Conservation (phyloP, 92 coral and sea anemone species). For the Meandrina meandrites region DNA sequence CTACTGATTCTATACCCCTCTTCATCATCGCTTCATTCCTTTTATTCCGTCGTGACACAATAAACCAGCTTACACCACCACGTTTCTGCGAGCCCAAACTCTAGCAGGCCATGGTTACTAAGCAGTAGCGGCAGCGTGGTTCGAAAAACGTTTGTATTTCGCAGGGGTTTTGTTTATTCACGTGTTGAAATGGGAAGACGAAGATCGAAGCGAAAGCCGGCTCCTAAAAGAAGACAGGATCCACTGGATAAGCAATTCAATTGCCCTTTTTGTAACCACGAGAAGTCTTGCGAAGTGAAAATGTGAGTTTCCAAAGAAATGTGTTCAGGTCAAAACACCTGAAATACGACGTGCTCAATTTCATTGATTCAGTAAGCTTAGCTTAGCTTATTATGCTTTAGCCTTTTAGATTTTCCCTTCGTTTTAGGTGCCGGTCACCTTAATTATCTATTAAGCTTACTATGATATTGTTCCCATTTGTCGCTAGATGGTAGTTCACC, state of each 20-base stretch:
- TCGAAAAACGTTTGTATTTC: not conserved
- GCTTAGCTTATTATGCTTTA: not conserved
- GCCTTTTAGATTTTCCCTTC: not conserved
- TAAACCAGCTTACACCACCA: not conserved
- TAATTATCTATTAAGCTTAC: not conserved
- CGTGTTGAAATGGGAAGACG: slow-evolving; percentile 84
- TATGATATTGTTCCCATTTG: not conserved
- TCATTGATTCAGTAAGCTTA: not conserved
- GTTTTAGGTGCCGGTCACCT: not conserved
- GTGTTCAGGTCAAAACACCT: not conserved
- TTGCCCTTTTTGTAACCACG: slow-evolving; percentile 99
- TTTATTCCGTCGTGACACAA: not conserved
- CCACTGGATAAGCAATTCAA: slow-evolving; percentile 95
- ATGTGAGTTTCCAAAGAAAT: slow-evolving; percentile 61
- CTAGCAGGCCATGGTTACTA: not conserved
- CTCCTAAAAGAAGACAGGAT: slow-evolving; percentile 85
- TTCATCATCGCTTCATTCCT: too few relatives aligned
- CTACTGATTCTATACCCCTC: too few relatives aligned
- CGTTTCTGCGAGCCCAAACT: not conserved
- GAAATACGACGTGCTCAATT: slow-evolving; percentile 2
- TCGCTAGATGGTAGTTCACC: not conserved
- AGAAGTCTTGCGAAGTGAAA: slow-evolving; percentile 96
- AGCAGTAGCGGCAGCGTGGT: not conserved
- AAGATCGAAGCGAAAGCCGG: slow-evolving; percentile 93
- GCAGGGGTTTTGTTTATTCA: not conserved